A percentile compares a stretch with the other conserved stretches of the same genome.
Conservation (phyloP, 2,113 vertebrate species). For the Podarcis raffonei region DNA sequence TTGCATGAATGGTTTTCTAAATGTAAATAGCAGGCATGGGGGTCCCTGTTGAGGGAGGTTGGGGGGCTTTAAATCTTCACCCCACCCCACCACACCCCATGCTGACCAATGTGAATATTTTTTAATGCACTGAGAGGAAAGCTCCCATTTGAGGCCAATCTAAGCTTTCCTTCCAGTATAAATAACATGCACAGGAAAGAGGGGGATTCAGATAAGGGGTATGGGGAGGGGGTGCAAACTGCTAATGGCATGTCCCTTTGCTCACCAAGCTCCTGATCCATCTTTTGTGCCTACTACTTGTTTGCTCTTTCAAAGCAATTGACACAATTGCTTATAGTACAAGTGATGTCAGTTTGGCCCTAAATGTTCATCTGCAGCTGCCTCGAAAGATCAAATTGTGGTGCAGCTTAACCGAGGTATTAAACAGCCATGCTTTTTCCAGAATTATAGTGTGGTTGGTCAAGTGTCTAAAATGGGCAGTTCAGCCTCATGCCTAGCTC, state of each 20-base stretch:
- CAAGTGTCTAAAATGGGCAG: background rate
- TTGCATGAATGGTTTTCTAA: background rate
- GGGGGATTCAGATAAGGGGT: background rate
- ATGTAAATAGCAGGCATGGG: background rate
- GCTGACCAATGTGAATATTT: background rate
- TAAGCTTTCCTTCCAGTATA: background rate
- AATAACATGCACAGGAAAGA: background rate
- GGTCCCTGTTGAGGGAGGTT: background rate
- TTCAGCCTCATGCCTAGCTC: background rate
- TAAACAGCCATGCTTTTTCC: background rate
- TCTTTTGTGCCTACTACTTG: background rate
- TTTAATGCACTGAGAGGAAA: background rate
- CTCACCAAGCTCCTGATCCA: background rate
- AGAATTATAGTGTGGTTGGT: background rate
- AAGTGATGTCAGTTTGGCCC: background rate
- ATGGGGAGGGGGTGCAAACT: background rate
- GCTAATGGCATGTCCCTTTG: no score
- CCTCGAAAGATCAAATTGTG: background rate
- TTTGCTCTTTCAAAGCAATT: background rate
- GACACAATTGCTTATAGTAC: background rate
- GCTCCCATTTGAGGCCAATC: background rate
- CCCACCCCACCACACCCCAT: background rate
- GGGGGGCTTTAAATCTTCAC: background rate
- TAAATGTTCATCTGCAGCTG: no score
- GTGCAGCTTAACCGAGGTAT: background rate